Conservation (phyloP, 2,888 invertebrate genomes). For the Ecliptopera silaceata region DNA sequence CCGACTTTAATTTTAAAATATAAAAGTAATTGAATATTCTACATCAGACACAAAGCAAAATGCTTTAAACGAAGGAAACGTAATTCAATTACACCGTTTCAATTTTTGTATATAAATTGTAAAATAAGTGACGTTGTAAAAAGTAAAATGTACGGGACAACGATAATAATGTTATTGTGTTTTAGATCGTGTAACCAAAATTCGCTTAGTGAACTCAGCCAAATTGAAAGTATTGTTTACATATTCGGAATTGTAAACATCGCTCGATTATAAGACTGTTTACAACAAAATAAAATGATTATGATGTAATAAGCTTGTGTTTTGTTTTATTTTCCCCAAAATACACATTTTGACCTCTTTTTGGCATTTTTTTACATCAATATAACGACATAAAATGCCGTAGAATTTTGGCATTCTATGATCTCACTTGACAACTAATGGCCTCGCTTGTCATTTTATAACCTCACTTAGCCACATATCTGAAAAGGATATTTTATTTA, state of each 20-base stretch:
- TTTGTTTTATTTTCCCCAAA: constrained; percentile 21
- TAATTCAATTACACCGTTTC: constrained; percentile 73
- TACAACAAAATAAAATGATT: constrained; percentile 71
- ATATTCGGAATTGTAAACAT: constrained; percentile 63
- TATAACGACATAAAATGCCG: no score
- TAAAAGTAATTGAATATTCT: not conserved
- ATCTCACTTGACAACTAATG: no score
- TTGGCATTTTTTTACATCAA: no score
- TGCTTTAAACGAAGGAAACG: constrained; percentile 51
- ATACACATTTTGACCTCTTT: no score
- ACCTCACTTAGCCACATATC: no score
- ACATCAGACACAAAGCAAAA: constrained; percentile 38
- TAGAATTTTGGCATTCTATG: no score
- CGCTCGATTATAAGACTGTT: constrained; percentile 82
- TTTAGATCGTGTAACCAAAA: constrained; percentile 64
- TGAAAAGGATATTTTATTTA: no score
- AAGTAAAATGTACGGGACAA: constrained; percentile 58
- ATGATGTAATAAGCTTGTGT: constrained; percentile 42
- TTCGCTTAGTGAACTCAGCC: constrained; percentile 74
- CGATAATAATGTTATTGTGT: constrained; percentile 55
- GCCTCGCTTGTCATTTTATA: no score
- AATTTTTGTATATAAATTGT: constrained; percentile 74
- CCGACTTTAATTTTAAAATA: no score
- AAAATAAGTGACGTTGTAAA: constrained; percentile 54
- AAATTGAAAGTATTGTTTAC: constrained; percentile 74